Evolutionary conservation across 2,797 vertebrate genomes (phyloP).

Genomic region (Euthynnus affinis): DNA sequence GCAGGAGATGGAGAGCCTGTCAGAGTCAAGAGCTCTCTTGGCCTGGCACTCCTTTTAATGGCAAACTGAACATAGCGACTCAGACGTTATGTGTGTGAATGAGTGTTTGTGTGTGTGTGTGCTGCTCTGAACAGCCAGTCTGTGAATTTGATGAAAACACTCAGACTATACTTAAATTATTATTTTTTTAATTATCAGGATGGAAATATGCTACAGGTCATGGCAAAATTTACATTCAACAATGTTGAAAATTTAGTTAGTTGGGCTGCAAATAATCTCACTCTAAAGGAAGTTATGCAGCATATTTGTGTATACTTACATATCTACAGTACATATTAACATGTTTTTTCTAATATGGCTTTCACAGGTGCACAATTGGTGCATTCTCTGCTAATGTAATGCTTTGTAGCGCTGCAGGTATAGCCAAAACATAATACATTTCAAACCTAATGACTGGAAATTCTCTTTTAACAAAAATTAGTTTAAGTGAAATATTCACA

Average conservation of each 20-base stretch:
- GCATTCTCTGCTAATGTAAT: neutral
- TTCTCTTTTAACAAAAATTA: too few species aligned
- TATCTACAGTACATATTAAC: neutral
- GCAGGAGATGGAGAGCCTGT: constrained; percentile 77
- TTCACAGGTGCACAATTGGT: neutral
- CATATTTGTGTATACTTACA: neutral
- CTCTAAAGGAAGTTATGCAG: neutral
- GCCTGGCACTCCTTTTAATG: constrained; percentile 70
- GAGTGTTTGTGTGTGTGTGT: constrained; percentile 23
- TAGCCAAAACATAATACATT: too few species aligned
- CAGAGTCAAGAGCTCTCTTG: constrained; percentile 78
- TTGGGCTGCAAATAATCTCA: neutral
- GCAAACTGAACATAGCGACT: constrained; percentile 62
- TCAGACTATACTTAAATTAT: constrained; percentile 62
- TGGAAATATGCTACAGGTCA: constrained; percentile 30
- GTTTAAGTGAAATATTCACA: too few species aligned
- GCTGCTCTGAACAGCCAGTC: constrained; percentile 23
- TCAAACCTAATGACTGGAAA: too few species aligned
- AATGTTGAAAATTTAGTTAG: neutral
- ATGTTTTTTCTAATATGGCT: neutral
- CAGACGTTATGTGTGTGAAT: constrained; percentile 16
- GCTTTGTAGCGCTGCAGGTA: too few species aligned
- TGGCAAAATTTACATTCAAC: constrained; percentile 26
- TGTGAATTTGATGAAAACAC: constrained; percentile 65
- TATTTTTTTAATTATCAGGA: constrained; percentile 51